phyloP scores from a whole-genome alignment of 2,113 vertebrate genomes.

The Oryzias javanicus region DNA sequence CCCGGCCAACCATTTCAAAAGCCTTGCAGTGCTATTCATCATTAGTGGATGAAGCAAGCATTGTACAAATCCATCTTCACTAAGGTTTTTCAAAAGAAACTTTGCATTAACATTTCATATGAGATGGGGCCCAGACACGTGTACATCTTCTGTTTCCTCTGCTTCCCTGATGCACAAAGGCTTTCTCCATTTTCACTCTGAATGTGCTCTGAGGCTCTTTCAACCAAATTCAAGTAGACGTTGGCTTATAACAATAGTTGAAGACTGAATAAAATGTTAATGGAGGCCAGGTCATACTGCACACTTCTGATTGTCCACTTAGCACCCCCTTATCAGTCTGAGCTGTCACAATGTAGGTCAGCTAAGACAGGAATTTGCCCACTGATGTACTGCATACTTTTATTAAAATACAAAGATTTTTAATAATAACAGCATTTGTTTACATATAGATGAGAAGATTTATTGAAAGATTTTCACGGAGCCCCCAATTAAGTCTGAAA shows the following conservation, averaged over 20 bases:
- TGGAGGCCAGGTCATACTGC: conserved; percentile 49
- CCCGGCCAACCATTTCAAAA: conserved; percentile 25
- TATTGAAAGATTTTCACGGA: too few species aligned
- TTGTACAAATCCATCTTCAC: conserved; percentile 14
- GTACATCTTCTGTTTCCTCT: conserved; percentile 24
- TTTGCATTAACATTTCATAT: conserved; percentile 30
- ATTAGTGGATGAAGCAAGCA: conserved; percentile 15
- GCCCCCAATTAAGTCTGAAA: too few species aligned
- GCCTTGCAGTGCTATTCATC: conserved; percentile 25
- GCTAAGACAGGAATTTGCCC: conserved; percentile 10
- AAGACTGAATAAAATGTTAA: conserved; percentile 65
- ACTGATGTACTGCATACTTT: conserved; percentile 3
- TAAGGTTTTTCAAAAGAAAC: conserved; percentile 27
- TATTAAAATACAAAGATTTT: too few species aligned
- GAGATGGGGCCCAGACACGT: conserved; percentile 5
- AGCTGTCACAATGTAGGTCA: conserved; percentile 38
- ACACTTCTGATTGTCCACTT: conserved; percentile 28
- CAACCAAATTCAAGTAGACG: conserved; percentile 40
- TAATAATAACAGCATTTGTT: too few species aligned
- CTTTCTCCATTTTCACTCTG: conserved; percentile 44
- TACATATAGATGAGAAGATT: too few species aligned
- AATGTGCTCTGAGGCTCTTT: conserved; percentile 56
- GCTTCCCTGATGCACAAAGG: conserved; percentile 30
- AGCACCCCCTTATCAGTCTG: conserved; percentile 29
- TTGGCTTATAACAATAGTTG: conserved; percentile 58